A percentile compares a stretch with the other conserved stretches of the same genome.
phyloP scores from a whole-genome alignment of 2,113 vertebrate species.

The Tiliqua scincoides region DNA sequence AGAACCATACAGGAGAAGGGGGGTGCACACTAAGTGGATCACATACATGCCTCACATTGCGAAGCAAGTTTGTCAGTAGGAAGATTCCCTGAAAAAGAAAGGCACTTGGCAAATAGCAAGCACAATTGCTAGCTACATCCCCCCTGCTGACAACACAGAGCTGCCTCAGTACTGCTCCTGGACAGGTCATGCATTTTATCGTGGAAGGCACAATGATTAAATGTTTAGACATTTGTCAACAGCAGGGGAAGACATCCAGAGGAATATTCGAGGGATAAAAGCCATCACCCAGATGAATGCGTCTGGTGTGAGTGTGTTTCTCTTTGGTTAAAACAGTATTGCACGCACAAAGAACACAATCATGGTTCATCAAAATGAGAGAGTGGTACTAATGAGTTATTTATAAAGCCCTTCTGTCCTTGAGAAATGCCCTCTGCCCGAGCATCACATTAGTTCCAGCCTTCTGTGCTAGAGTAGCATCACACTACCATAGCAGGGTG shows the following conservation, averaged over 20 bases:
- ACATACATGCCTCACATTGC: background rate
- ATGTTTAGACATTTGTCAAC: constrained; percentile 16
- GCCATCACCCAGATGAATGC: background rate
- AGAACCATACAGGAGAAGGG: constrained; percentile 27
- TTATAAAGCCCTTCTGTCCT: background rate
- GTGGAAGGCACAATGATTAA: constrained; percentile 10
- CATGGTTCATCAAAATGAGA: background rate
- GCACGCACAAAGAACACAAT: background rate
- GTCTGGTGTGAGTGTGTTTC: background rate
- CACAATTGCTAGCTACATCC: constrained; percentile 10
- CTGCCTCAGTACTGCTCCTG: background rate
- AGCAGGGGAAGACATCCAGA: constrained; percentile 10
- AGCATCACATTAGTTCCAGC: background rate
- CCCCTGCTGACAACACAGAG: background rate
- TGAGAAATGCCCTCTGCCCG: background rate
- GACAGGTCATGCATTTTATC: background rate
- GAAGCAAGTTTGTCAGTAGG: constrained; percentile 7
- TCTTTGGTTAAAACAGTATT: background rate
- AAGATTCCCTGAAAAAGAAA: constrained; percentile 30
- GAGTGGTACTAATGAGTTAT: background rate
- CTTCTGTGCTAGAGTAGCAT: background rate
- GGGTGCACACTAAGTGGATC: constrained; percentile 13
- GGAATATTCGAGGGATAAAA: constrained; percentile 5
- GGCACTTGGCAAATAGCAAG: background rate
- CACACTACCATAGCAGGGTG: background rate